Base-by-base conservation (phyloP, 1,140 invertebrate genomes). In the Dufourea novaeangliae region DNA sequence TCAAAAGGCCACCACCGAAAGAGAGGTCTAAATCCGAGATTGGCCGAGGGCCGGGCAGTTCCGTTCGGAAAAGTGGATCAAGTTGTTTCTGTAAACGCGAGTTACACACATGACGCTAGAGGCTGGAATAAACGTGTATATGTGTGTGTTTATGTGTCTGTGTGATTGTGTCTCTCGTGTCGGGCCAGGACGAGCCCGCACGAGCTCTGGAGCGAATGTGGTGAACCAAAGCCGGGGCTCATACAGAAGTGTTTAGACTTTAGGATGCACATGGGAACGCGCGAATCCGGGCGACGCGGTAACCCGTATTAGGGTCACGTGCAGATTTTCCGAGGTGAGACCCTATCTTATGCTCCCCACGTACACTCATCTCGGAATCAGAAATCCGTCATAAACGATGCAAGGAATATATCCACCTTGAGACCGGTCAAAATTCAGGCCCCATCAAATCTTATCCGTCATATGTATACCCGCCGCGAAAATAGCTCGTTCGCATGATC, bases 281-380 rank as follows among this genome's bases (percentile, higher is more conserved):
- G 86, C 71, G 82, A 84, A 84, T 86, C 84, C 78, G 73, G 82
- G 75, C 83, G 82, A 62, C 83, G 80, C 84, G 80, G 77, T 75
- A 85, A 78, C 80, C 82, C 46, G 87, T 90, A 90, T 90, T 90
- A 90, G 81, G 86, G 88, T 90, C 89, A 91, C 89, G 89, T 90
- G 87, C 88, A 89, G 89, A 90, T 90, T 89, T 88, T 83, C 84
- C 81, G 74, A 74, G 80, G 84, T 84, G 81, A 85, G 86, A 90
- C 82, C 67, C 83, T 87, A 86, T 89, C 83, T 89, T 88, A 90
- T 90, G 88, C 88, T 83, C 82, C 78, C 88, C 88, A 90, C 90
- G 88, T 91, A 91, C 81, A 86, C 88, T 90, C 89, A 90, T 90
- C 88, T 89, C 87, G 86, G 85, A 87, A 86, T 91, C 90, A 90